Evolutionary conservation across 1,140 invertebrate genomes (phyloP), one percentile per base, ranked within the genome.

Genomic region (Ips typographus): DNA sequence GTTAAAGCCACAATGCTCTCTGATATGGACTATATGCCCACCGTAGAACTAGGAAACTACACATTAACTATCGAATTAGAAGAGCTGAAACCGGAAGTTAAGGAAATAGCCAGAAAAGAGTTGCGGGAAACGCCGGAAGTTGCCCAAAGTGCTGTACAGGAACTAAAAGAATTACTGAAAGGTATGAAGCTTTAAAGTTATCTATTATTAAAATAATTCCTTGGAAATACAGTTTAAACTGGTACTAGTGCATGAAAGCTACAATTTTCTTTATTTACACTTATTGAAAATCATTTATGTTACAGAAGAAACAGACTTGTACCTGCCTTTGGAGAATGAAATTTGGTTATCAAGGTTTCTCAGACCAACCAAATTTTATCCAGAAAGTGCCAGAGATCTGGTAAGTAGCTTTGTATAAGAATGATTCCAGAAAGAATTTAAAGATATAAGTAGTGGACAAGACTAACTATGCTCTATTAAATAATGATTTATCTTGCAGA

Each of bases 291-390:
- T 65, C 22, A 22, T 70, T n/a, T 22, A 22, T 22, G 22, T 22
- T 22, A 22, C 82, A 93, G 91, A 84, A 40, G 90, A 93, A 70
- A 85, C 83, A 40, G 87, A 91, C 69, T 80, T 94, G 4, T 79
- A 82, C n/a, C 84, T 85, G 51, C 91, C 91, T 1, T 74, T 85
- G 6, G 86, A 92, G 42, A 89, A 88, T 74, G 90, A 92, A 6
- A 78, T 86, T 1, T 94, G 89, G 89, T 80, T 93, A 0, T 84
- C 91, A 2, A 82, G 90, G 55, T 94, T 92, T 74, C 79, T 93
- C 8, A 83, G 92, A 38, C 91, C 91, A 1, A 89, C 87, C 77
- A 93, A 94, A 80, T 93, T 89, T 77, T 93, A 93, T 75, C 90
- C 91, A 1, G 88, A 93, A 67, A 92, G 90, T 71, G 86, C 91